A percentile compares a stretch with the other conserved stretches of the same genome.
phyloP scores from a whole-genome alignment of 2,797 vertebrate species.

The Betta splendens region DNA sequence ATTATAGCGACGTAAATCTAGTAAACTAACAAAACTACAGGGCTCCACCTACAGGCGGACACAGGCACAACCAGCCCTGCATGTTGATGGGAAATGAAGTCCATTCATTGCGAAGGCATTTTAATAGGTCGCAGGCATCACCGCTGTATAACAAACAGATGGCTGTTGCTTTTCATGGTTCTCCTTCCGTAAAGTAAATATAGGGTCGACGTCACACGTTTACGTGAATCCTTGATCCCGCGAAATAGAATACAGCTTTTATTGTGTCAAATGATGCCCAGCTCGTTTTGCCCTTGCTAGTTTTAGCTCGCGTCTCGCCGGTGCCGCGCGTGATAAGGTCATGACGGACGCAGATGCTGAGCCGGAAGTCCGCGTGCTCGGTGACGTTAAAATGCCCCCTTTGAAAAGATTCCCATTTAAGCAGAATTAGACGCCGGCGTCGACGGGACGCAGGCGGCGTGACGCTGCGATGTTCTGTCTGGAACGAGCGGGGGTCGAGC shows the following conservation, averaged over 20 bases:
- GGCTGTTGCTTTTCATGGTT: fast-evolving
- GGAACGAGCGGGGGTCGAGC: not conserved
- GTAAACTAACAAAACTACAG: no score
- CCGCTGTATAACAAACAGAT: fast-evolving
- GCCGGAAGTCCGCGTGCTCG: not conserved
- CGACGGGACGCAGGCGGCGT: not conserved
- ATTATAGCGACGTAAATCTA: no score
- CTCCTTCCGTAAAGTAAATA: not conserved
- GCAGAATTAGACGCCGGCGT: not conserved
- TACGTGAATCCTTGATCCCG: no score
- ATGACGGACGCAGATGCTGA: constrained; percentile 25
- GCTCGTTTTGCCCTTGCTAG: constrained; percentile 36
- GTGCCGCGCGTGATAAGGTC: constrained; percentile 45
- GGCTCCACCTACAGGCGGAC: constrained; percentile 21
- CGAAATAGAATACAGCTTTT: not conserved
- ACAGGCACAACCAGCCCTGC: not conserved
- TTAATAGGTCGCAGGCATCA: not conserved
- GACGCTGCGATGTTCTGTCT: no score
- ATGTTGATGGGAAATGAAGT: constrained; percentile 10
- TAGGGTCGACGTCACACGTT: no score
- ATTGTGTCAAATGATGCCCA: constrained; percentile 3
- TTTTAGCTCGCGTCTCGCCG: not conserved
- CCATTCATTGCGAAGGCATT: constrained; percentile 6
- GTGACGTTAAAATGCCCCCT: not conserved
- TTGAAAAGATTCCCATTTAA: not conserved